These are phyloP conservation scores for Timema cristinae DNA, from an alignment of 2,888 invertebrate species.

Conservation along the genomic window DNA sequence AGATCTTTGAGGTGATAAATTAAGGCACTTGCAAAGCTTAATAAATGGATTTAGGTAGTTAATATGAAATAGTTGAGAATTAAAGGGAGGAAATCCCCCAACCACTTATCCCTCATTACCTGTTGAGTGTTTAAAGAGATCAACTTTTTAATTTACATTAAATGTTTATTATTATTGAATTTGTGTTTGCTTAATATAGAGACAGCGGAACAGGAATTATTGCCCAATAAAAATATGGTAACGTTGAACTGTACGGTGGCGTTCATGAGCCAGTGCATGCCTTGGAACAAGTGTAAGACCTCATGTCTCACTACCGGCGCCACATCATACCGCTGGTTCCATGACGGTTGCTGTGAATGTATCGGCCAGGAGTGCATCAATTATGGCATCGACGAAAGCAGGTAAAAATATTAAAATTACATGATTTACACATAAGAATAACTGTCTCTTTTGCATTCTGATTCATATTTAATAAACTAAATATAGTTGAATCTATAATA, in stretches of 20 bases:
- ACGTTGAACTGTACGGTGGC: constrained; percentile 89
- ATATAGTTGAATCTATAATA: too few relatives aligned
- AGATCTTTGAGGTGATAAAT: too few relatives aligned
- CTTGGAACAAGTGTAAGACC: constrained; percentile 79
- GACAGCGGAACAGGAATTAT: constrained; percentile 52
- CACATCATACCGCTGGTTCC: constrained; percentile 85
- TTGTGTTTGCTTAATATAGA: constrained; percentile 47
- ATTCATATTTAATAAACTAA: too few relatives aligned
- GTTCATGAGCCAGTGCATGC: constrained; percentile 85
- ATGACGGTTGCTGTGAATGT: constrained; percentile 93
- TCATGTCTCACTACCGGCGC: constrained; percentile 82
- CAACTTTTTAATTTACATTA: too few relatives aligned
- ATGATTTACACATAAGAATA: too few relatives aligned
- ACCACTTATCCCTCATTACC: not conserved
- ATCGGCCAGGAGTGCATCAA: constrained; percentile 83
- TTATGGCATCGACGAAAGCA: constrained; percentile 84
- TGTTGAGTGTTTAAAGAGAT: too few relatives aligned
- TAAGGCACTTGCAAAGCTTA: too few relatives aligned
- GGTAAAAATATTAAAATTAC: constrained; percentile 52
- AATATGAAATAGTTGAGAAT: not conserved
- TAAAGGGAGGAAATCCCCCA: not conserved
- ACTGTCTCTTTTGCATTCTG: too few relatives aligned
- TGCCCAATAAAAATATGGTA: constrained; percentile 41
- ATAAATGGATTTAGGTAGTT: too few relatives aligned
- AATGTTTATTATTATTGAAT: not conserved